A percentile compares a stretch with the other conserved stretches of the same genome.
Evolutionary conservation across 2,888 invertebrate genomes (phyloP).

Genomic region (Sarcophaga rosellei): DNA sequence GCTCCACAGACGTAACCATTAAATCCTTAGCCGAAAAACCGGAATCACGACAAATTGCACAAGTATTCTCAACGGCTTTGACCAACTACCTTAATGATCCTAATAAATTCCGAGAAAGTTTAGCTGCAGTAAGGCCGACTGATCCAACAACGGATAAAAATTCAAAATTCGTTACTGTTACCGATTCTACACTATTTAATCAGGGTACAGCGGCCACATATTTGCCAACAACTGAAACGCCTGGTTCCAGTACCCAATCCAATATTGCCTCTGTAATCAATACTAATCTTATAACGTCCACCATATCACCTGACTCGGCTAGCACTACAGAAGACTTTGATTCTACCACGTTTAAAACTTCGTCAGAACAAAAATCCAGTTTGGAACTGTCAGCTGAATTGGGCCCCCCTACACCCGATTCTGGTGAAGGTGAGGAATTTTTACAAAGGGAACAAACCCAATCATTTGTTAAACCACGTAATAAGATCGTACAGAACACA

Average conservation of each 20-base stretch:
- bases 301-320: conserved; percentile 71
- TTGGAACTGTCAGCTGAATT: conserved; percentile 79
- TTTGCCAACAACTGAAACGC: conserved; percentile 75
- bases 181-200: conserved; percentile 73
- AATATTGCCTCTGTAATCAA: conserved; percentile 83
- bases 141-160: conserved; percentile 84
- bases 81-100: conserved; percentile 92
- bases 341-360: conserved; percentile 82
- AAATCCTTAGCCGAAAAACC: conserved; percentile 82
- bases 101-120: conserved; percentile 88
- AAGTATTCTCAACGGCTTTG: conserved; percentile 91
- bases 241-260: conserved; percentile 82
- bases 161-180: conserved; percentile 72
- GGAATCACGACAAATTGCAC: conserved; percentile 89
- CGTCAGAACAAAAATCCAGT: conserved; percentile 66
- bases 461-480: conserved; percentile 85
- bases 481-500: conserved; percentile 71
- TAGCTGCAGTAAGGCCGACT: conserved; percentile 90
- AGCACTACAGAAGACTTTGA: conserved; percentile 79
- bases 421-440: conserved; percentile 84
- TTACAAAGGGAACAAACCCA: conserved; percentile 87
- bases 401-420: conserved; percentile 81
- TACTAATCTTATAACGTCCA: conserved; percentile 75
- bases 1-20: conserved; percentile 85
- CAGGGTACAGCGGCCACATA: conserved; percentile 77